These are phyloP conservation scores for Carlito syrichta DNA, from an alignment of 2,113 vertebrate species.

Conservation along the genomic window DNA sequence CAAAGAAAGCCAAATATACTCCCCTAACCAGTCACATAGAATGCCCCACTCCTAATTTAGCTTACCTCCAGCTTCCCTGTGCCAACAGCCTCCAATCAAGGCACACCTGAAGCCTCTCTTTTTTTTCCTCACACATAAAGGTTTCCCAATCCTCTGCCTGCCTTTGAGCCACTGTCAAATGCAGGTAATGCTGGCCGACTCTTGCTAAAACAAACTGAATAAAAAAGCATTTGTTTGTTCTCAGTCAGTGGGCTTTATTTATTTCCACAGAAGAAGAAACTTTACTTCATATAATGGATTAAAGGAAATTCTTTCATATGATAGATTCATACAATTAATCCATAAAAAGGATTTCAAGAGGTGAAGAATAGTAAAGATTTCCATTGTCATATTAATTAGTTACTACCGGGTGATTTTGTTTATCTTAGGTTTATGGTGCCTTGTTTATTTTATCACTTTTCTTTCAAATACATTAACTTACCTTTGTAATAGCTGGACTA, in stretches of 20 bases:
- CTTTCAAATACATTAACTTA: neutral
- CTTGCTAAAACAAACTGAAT: neutral
- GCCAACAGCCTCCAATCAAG: neutral
- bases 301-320: neutral
- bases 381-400: neutral
- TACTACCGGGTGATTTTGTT: neutral
- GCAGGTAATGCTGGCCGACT: neutral
- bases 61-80: fast-evolving
- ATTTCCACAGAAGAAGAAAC: neutral
- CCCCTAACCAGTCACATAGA: neutral
- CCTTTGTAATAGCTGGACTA: neutral
- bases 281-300: neutral
- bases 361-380: neutral
- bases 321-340: neutral
- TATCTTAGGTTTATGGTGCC: neutral
- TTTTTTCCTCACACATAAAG: neutral
- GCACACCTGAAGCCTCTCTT: neutral
- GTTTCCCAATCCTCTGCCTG: neutral
- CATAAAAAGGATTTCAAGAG: neutral
- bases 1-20: neutral
- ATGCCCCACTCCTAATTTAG: neutral
- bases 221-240: neutral
- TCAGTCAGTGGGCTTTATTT: neutral
- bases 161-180: neutral
- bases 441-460: neutral